Base-by-base conservation (phyloP, 2,888 invertebrate species). In the Lamellibrachia satsuma region DNA sequence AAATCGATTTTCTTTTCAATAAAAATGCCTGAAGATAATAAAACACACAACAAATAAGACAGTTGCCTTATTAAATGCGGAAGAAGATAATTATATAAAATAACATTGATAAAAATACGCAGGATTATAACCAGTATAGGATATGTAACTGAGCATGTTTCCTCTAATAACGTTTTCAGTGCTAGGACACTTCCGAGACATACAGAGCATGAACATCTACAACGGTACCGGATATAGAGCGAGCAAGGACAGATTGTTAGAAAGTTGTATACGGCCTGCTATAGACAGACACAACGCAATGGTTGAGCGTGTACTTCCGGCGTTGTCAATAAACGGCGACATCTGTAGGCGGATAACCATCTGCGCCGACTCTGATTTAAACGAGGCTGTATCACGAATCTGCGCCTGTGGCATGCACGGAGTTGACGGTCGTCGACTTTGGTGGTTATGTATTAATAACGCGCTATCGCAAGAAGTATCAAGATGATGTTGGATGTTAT, bases 401-500 rank as follows among this genome's bases (percentile, higher is more conserved):
- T 75, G 22, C n/a, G 75, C 15, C 75, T 75, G 75, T 75, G 4
- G 75, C 22, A 22, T n/a, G 22, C 22, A 22, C 75, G 22, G 75
- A 6, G 75, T 22, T 22, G 15, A 4, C 2, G 75, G 75, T 75
- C 75, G 75, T 75, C 75, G 22, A 22, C 75, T 75, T 75, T n/a
- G n/a, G 75, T 75, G 22, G 75, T 75, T 75, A 75, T 75, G 75
- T 75, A 75, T 75, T 75, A 75, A 75, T 75, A 75, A 75, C 75
- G 75, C 75, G 75, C 22, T 75, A 75, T 75, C 75, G 75, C 75
- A 75, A n/a, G 75, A 75, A 75, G 75, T 75, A 75, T 75, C 75
- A n/a, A 15, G n/a, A 75, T 15, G 75, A 75, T 75, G 75, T 75
- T 22, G 75, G 75, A 22, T 75, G 75, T 75, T 75, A 75, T 75